Percentiles rank a stretch among this genome's conserved stretches.
phyloP scores from a whole-genome alignment of 2,797 vertebrate species.

The Pangasius mekongensis region DNA sequence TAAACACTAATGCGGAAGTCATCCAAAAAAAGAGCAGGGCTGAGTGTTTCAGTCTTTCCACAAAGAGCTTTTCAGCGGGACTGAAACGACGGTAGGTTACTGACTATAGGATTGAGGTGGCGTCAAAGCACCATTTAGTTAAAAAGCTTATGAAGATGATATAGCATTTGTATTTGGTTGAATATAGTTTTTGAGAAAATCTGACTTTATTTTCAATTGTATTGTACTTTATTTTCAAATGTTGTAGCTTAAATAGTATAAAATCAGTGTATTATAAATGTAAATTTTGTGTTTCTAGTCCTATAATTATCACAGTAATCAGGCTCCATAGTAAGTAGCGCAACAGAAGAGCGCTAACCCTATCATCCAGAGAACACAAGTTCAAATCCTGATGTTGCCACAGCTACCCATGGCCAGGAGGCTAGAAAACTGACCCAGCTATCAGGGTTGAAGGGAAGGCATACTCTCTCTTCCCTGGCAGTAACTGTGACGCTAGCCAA shows the following conservation, averaged over 20 bases:
- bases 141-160: neutral
- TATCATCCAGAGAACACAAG: too few species aligned
- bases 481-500: neutral
- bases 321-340: neutral
- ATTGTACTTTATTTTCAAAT: neutral
- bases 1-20: constrained; percentile 8
- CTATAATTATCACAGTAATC: neutral
- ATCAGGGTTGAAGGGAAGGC: neutral
- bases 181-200: neutral
- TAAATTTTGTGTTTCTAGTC: neutral
- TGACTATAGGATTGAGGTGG: neutral
- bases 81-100: neutral
- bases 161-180: neutral
- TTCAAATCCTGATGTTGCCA: neutral
- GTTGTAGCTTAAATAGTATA: neutral
- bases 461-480: neutral
- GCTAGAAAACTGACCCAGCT: neutral
- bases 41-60: neutral
- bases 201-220: neutral
- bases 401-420: neutral
- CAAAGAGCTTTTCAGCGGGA: neutral
- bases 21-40: neutral
- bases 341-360: neutral
- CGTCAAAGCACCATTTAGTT: neutral
- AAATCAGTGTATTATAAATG: neutral